Percentiles rank a stretch among this genome's conserved stretches.
Evolutionary conservation across 2,113 vertebrate species (phyloP).

Genomic region (Martes martes): DNA sequence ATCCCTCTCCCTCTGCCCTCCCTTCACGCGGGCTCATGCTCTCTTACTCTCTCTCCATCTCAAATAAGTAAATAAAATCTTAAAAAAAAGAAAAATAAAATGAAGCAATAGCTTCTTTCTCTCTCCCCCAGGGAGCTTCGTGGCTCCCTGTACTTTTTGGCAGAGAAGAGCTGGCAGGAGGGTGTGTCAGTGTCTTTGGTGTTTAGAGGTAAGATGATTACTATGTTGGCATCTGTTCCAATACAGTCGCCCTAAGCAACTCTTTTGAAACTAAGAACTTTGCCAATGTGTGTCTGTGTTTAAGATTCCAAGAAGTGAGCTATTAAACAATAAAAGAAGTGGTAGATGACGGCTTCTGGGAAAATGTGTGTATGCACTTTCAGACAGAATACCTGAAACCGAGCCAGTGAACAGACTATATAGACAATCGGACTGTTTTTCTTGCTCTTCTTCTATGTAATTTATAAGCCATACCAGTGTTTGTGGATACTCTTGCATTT

Average conservation of each 20-base stretch:
- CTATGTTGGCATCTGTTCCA: neutral
- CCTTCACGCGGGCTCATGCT: no score
- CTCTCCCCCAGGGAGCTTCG: neutral
- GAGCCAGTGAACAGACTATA: neutral
- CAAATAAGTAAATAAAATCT: no score
- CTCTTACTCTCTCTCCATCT: no score
- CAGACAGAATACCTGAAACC: neutral
- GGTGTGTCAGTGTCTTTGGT: neutral
- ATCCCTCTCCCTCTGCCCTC: no score
- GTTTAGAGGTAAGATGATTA: constrained; percentile 30
- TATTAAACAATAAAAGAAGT: neutral
- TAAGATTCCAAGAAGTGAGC: constrained; percentile 12
- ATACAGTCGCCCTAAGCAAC: neutral
- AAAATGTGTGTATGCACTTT: neutral
- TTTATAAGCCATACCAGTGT: neutral
- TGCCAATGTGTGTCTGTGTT: neutral
- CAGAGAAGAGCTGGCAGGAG: neutral
- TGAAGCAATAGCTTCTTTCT: neutral
- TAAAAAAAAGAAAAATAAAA: neutral
- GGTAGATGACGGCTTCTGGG: neutral
- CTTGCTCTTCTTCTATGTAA: neutral
- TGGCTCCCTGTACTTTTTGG: constrained; percentile 3
- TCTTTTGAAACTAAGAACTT: neutral
- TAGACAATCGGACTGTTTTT: neutral
- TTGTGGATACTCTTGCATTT: neutral